Percentiles rank a stretch among this genome's conserved stretches.
These are phyloP conservation scores for Lophochroa leadbeateri DNA, from an alignment of 2,113 vertebrate species.

Conservation along the genomic window DNA sequence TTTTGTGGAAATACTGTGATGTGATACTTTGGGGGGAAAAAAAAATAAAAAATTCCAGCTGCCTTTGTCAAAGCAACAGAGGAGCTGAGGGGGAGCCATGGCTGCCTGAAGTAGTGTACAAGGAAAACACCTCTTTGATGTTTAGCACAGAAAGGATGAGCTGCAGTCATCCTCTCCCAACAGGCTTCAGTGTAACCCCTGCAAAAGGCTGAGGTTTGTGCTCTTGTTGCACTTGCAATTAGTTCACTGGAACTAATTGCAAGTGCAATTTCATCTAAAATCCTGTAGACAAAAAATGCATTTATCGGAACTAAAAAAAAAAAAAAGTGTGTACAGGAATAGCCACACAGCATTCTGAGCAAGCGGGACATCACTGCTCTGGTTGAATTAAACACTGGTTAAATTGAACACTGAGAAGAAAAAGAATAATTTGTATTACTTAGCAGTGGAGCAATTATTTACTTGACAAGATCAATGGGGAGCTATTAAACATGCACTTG, in stretches of 20 bases:
- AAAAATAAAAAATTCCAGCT: not conserved
- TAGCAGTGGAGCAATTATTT: not conserved
- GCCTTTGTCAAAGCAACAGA: not conserved
- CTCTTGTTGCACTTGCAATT: not conserved
- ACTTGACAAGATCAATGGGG: not conserved
- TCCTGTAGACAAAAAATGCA: not conserved
- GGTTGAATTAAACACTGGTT: not conserved
- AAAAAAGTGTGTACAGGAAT: not conserved
- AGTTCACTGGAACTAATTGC: not conserved
- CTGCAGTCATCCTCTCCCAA: not conserved
- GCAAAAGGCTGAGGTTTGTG: not conserved
- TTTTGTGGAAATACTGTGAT: not conserved
- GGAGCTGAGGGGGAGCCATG: not conserved
- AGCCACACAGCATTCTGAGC: not conserved
- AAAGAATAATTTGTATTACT: not conserved
- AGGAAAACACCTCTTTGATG: not conserved
- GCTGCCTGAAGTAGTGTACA: not conserved
- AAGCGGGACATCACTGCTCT: not conserved
- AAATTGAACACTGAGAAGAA: not conserved
- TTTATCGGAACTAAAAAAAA: not conserved
- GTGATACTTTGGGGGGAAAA: not conserved
- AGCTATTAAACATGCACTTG: not conserved
- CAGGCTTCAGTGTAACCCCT: not conserved
- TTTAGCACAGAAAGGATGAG: not conserved
- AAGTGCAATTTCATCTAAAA: not conserved